Evolutionary conservation across 2,113 vertebrate species (phyloP).

Genomic region (Genyomyrus donnyi): DNA sequence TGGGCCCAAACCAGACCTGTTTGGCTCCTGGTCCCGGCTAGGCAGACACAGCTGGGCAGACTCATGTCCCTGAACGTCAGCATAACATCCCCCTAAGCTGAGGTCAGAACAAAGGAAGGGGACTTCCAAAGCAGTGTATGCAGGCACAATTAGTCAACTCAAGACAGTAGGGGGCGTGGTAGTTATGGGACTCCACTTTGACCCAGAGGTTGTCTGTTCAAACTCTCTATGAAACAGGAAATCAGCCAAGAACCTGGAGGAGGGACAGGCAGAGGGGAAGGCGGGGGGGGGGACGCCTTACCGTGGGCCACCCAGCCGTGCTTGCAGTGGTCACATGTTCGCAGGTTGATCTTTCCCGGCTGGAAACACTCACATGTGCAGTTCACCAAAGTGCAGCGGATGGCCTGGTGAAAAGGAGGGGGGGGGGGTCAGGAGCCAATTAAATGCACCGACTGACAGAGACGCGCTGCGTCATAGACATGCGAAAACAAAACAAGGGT

Average conservation of each 20-base stretch:
- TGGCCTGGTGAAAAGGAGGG: slow-evolving; percentile 57
- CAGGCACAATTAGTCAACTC: background rate
- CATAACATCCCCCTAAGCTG: background rate
- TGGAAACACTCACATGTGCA: slow-evolving; percentile 81
- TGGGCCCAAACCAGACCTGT: slow-evolving; percentile 91
- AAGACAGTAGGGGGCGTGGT: background rate
- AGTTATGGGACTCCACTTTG: background rate
- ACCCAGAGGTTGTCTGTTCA: background rate
- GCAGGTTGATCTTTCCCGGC: slow-evolving; percentile 74
- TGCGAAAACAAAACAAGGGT: background rate
- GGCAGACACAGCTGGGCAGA: background rate
- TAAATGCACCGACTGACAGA: background rate
- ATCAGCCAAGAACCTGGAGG: slow-evolving; percentile 92
- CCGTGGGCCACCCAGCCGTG: slow-evolving; percentile 83
- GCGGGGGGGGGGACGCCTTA: slow-evolving; percentile 37
- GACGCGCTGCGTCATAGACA: background rate
- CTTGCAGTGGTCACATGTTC: slow-evolving; percentile 80
- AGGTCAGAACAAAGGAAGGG: background rate
- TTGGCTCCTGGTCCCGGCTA: background rate
- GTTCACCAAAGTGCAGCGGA: slow-evolving; percentile 74
- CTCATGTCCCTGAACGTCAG: background rate
- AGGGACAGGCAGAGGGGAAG: slow-evolving; percentile 24
- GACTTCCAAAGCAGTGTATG: background rate
- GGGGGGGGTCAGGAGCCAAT: background rate
- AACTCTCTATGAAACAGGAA: slow-evolving; percentile 65